Evolutionary conservation across 2,888 invertebrate species (phyloP).

Genomic region (Halocaridina rubra): DNA sequence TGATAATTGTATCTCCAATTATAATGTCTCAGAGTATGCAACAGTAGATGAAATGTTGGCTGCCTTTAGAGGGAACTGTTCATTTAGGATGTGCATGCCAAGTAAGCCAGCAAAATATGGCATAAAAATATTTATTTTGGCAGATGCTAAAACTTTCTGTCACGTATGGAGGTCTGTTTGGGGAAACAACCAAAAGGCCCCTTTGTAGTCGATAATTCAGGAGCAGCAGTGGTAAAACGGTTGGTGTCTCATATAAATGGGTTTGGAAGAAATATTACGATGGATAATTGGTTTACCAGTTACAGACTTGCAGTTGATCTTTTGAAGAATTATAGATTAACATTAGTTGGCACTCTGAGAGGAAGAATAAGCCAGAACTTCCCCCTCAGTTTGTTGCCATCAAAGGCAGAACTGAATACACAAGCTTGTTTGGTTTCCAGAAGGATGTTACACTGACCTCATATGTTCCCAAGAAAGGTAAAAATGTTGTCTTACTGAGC

Average conservation of each 20-base stretch:
- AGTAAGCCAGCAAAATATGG: no score
- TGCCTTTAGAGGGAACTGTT: no score
- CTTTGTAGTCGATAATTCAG: neutral
- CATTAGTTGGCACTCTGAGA: neutral
- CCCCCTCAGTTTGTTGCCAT: neutral
- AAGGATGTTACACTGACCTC: neutral
- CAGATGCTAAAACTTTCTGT: slow-evolving; percentile 3
- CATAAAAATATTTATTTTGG: no score
- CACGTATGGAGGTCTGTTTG: neutral
- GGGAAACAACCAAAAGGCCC: neutral
- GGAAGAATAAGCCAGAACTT: neutral
- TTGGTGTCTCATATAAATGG: slow-evolving; percentile 6
- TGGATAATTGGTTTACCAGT: neutral
- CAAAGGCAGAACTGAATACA: slow-evolving; percentile 4
- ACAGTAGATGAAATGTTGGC: no score
- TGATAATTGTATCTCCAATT: slow-evolving; percentile 5
- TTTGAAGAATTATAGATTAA: neutral
- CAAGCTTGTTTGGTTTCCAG: neutral
- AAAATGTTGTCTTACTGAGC: neutral
- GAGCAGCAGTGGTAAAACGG: neutral
- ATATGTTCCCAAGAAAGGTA: neutral
- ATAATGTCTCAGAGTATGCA: neutral
- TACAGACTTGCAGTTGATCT: neutral
- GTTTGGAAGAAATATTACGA: neutral
- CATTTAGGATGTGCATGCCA: no score